Base-by-base conservation (phyloP, 2,113 vertebrate genomes). In the Aspidoscelis tigris region DNA sequence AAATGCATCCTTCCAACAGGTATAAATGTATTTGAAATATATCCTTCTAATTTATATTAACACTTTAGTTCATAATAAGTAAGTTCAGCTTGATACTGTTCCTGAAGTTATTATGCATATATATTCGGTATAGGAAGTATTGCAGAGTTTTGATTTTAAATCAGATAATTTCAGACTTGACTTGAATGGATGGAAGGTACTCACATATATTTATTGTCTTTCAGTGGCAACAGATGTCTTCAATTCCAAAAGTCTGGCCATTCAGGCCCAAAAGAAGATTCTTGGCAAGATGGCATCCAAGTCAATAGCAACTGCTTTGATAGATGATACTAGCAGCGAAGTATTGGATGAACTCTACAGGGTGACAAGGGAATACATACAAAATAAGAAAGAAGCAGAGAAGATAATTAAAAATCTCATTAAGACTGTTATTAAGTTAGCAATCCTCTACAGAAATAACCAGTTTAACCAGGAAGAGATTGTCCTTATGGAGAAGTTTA, bases 231-330 rank as follows among this genome's bases (percentile, higher is more conserved):
- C 96, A 86, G 97, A 97, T 95, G 93, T 96, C 89, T 98, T 98
- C 93, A 97, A 94, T 90, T 97, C 97, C 61, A 98, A 98, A 94
- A 96, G 94, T 89, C 92, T 98, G 96, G 97, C 97, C 83, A 95
- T 98, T 91, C 96, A 97, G 95, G 97, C 96, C 55, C 97, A 98
- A 81, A 98, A 98, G 94, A 98, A 98, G 93, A 97, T 97, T 84
- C 96, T 97, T 88, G 97, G 97, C 82, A 97, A 97, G 90, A 97
- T 97, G 97, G 97, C 96, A 6, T 97, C 96, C 84, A 98, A 97
- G 88, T 97, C 97, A 61, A 96, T 97, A 26, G 97, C 96, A 68
- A 97, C 95, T 79, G 96, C 96, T 86, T 91, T 98, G 86, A 97
- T 98, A 0, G 97, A 98, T n/a, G 97, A 98, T 87, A 97, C 96